These are phyloP conservation scores for Mnemiopsis leidyi DNA, from an alignment of 37 sponge, comb jelly and placozoan species.

Conservation along the genomic window DNA sequence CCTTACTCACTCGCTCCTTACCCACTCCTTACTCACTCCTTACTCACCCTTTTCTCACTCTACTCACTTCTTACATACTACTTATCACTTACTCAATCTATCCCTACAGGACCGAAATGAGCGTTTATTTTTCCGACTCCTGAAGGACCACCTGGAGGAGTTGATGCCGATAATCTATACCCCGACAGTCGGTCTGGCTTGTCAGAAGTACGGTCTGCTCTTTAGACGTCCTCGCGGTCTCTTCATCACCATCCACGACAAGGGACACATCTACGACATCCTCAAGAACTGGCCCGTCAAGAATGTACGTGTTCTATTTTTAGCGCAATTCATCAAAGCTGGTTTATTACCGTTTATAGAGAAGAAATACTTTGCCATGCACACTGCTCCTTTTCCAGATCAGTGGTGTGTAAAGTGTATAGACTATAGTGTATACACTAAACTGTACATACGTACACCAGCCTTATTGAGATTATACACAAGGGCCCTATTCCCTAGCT, in stretches of 20 bases:
- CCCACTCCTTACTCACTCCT: no score
- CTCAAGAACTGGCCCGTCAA: conserved; percentile 66
- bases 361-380: no score
- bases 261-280: conserved; percentile 65
- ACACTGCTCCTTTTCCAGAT: no score
- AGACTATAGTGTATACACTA: no score
- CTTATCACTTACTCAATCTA: no score
- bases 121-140: conserved; percentile 64
- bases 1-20: no score
- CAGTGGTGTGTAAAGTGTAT: no score
- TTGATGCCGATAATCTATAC: conserved; percentile 68
- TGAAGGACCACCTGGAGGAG: conserved; percentile 65
- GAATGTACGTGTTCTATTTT: conserved; percentile 24
- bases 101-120: conserved; percentile 68
- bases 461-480: no score
- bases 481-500: no score
- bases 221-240: conserved; percentile 66
- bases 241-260: conserved; percentile 66
- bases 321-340: no score
- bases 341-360: no score
- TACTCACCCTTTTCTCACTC: neutral
- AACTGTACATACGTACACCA: no score
- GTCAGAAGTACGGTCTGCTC: conserved; percentile 64
- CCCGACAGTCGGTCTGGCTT: conserved; percentile 60
- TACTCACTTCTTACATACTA: neutral